phyloP scores from a whole-genome alignment of 2,888 invertebrate species.

The Thera obeliscata region DNA sequence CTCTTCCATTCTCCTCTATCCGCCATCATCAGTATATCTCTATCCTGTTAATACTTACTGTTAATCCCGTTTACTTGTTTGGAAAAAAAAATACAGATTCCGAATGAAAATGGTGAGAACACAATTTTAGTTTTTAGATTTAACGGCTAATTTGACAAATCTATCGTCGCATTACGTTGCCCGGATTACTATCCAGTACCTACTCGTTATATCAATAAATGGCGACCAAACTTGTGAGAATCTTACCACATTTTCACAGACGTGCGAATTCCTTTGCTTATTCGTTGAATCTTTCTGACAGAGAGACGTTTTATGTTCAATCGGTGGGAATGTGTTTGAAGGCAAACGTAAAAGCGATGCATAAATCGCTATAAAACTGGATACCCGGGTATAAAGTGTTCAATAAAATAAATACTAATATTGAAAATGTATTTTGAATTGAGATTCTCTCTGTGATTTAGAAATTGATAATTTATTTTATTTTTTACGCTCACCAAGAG shows the following conservation, averaged over 20 bases:
- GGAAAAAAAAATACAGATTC: too few species aligned
- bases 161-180: constrained; percentile 44
- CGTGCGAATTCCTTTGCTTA: constrained; percentile 58
- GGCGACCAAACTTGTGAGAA: constrained; percentile 58
- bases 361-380: constrained; percentile 49
- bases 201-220: constrained; percentile 55
- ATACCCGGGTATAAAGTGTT: constrained; percentile 35
- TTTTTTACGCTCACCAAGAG: too few species aligned
- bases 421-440: constrained; percentile 19
- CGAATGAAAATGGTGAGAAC: too few species aligned
- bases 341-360: constrained; percentile 52
- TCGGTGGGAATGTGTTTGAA: constrained; percentile 58
- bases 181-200: constrained; percentile 49
- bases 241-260: constrained; percentile 59
- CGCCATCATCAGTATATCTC: too few species aligned
- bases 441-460: constrained; percentile 18
- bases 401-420: constrained; percentile 40
- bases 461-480: constrained; percentile 20
- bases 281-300: constrained; percentile 59
- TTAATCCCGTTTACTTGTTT: too few species aligned
- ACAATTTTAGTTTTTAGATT: too few species aligned
- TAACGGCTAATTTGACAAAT: too few species aligned
- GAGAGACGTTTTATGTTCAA: constrained; percentile 65
- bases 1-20: too few species aligned
- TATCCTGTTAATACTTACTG: too few species aligned